A percentile compares a stretch with the other conserved stretches of the same genome.
phyloP scores from a whole-genome alignment of 2,797 vertebrate species.

The Psittacula derbiana region DNA sequence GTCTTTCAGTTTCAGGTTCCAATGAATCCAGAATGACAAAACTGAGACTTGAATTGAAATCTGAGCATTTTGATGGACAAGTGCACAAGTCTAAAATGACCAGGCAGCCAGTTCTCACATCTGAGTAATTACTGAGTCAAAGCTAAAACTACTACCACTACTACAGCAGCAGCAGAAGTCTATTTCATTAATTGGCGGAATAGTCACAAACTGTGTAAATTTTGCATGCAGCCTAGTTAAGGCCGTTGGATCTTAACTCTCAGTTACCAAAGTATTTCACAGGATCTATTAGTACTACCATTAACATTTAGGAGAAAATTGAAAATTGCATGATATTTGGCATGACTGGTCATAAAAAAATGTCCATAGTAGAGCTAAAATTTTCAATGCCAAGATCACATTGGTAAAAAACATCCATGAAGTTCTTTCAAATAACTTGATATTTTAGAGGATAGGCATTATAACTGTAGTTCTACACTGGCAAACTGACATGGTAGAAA shows the following conservation, averaged over 20 bases:
- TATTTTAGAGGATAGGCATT: not conserved
- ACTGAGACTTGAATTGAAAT: slow-evolving; percentile 32
- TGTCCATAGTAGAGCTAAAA: not conserved
- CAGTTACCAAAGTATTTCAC: not conserved
- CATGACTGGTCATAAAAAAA: not conserved
- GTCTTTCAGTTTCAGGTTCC: slow-evolving; percentile 46
- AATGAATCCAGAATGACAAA: slow-evolving; percentile 34
- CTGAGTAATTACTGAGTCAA: not conserved
- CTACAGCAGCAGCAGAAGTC: not conserved
- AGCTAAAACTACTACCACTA: not conserved
- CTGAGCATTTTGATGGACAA: not conserved
- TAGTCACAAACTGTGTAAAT: not conserved
- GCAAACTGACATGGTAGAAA: not conserved
- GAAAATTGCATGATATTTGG: not conserved
- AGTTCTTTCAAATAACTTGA: not conserved
- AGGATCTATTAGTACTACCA: not conserved
- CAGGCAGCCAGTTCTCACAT: not conserved
- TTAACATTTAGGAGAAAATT: not conserved
- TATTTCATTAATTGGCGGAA: not conserved
- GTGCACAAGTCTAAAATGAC: not conserved
- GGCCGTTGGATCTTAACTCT: not conserved
- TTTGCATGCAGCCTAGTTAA: not conserved
- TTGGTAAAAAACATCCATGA: not conserved
- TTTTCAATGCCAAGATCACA: not conserved
- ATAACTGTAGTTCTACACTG: not conserved